These are phyloP conservation scores for Thymelicus lineola DNA, from an alignment of 2,888 invertebrate species.

Conservation along the genomic window DNA sequence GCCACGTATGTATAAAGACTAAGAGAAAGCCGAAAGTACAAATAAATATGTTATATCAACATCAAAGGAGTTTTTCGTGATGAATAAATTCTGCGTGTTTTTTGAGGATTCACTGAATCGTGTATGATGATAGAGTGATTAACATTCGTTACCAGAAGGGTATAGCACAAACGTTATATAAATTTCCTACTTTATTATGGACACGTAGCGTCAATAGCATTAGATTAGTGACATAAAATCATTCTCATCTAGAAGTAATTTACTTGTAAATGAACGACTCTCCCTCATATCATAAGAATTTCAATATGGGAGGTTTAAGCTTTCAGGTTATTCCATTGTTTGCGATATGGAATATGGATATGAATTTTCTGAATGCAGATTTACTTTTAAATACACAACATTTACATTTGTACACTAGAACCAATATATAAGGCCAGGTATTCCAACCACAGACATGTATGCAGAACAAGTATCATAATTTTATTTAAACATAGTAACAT, in stretches of 20 bases:
- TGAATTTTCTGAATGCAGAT: not conserved
- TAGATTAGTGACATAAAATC: conserved; percentile 16
- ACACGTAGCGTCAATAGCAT: conserved; percentile 11
- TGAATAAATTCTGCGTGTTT: conserved; percentile 6
- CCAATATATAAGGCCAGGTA: no score
- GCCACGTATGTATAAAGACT: conserved; percentile 13
- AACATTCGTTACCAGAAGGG: conserved; percentile 1
- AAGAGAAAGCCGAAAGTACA: not conserved
- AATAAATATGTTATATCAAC: conserved; percentile 16
- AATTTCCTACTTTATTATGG: conserved; percentile 12
- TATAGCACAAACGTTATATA: conserved; percentile 2
- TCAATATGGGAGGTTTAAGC: conserved; percentile 9
- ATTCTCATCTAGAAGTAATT: conserved; percentile 22
- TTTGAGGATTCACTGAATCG: conserved; percentile 27
- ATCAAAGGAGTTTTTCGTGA: conserved; percentile 20
- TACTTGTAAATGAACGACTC: conserved; percentile 25
- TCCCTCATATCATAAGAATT: not conserved
- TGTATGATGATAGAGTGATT: conserved; percentile 3
- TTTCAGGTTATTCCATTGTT: not conserved
- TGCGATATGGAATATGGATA: conserved; percentile 4
- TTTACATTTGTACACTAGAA: no score
- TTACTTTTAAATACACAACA: no score
- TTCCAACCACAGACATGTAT: no score
- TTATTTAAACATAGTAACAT: no score
- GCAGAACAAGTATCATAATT: no score